Percentiles rank a stretch among this genome's conserved stretches.
These are phyloP conservation scores for Limnodromus scolopaceus DNA, from an alignment of 2,797 vertebrate species.

Conservation along the genomic window DNA sequence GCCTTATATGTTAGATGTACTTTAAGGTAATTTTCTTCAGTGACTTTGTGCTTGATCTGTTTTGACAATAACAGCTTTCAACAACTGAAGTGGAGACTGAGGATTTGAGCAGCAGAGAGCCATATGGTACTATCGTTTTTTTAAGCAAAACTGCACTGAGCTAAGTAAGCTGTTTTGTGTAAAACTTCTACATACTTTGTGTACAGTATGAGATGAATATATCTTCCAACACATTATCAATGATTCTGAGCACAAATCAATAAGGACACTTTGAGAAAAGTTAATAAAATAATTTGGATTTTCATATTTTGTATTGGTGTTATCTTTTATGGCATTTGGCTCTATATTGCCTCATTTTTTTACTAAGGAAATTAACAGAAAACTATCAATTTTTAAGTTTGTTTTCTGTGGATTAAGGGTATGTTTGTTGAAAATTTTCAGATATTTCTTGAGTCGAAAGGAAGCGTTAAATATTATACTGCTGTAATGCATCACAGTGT, in stretches of 20 bases:
- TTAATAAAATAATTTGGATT: background rate
- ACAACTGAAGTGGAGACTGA: background rate
- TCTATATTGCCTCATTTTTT: background rate
- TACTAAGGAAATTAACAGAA: background rate
- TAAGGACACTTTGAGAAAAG: background rate
- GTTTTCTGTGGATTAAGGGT: background rate
- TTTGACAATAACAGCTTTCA: slow-evolving; percentile 22
- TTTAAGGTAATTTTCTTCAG: background rate
- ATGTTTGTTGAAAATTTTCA: background rate
- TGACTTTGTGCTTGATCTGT: background rate
- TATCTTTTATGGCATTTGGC: background rate
- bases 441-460: background rate
- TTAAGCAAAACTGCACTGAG: background rate
- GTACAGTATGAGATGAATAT: background rate
- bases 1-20: background rate
- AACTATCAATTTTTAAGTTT: background rate
- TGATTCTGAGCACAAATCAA: background rate
- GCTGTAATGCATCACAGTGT: background rate
- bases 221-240: background rate
- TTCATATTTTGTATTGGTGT: background rate
- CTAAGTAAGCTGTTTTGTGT: background rate
- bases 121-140: background rate
- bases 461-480: background rate
- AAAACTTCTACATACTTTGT: background rate
- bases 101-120: background rate